Base-by-base conservation (phyloP, 2,113 vertebrate genomes). In the Opisthocomus hoazin region DNA sequence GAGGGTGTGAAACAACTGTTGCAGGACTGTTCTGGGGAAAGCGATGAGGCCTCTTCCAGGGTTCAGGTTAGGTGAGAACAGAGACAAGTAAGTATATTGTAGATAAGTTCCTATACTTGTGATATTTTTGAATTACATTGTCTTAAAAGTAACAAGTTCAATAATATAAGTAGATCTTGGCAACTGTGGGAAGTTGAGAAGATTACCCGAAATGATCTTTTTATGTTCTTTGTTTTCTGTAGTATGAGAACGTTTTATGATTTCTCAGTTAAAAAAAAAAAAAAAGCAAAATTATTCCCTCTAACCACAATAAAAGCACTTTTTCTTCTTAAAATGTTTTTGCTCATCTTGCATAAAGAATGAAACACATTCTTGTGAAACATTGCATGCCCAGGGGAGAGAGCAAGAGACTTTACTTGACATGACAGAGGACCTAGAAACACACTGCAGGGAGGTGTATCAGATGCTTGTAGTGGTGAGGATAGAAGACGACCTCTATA, bases 1-100 rank as follows among this genome's bases (percentile, higher is more conserved):
- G 66, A 88, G 27, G 2, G 9, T 74, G 66, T 96, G 90, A 77
- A 96, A 94, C 63, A 96, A 94, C 78, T 91, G 58, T 76, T 91
- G 54, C 60, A 75, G 76, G 66, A 58, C 63, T 96, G 10, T 94
- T 91, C 5, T 66, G 63, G 63, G 36, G 87, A 50, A 73, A 75
- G 37, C 63, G 50, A 83, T 88, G 66, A 39, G 39, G 36, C 32
- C 27, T 78, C 21, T 83, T 69, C n/a, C 21, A 53, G n/a, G 20
- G 51, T 90, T 95, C 70, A 88, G 46, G 34, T 87, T 90, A 80
- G 79, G 71, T 85, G 46, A 93, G 46, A 73, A 46, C 24, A 43
- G 30, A 77, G 43, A 20, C n/a, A 53, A 86, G 11, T 39, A 36
- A 45, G 24, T 84, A 45, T 76, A 30, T 20, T 70, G 53, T 66